Conservation (phyloP, 2,888 invertebrate species). For the Hofmannophila pseudospretella region DNA sequence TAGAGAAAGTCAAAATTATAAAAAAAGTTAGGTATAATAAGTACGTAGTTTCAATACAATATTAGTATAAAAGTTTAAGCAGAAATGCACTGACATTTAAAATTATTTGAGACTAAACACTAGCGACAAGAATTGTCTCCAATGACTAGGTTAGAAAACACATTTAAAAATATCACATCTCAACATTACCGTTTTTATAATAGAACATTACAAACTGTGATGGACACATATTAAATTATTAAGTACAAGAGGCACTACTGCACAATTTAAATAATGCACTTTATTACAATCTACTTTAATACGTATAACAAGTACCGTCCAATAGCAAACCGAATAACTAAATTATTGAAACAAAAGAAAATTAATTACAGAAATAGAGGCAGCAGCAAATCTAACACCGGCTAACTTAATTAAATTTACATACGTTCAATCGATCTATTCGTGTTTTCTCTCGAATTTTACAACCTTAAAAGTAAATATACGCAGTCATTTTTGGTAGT, state of each 20-base stretch:
- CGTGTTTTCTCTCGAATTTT: conserved; percentile 29
- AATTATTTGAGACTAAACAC: conserved; percentile 28
- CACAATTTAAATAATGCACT: conserved; percentile 12
- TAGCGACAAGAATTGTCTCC: conserved; percentile 34
- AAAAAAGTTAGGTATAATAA: conserved; percentile 13
- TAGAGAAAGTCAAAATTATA: not conserved
- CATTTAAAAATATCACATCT: conserved; percentile 41
- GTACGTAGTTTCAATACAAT: conserved; percentile 16
- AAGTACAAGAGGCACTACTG: conserved; percentile 6
- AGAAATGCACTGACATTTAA: conserved; percentile 45
- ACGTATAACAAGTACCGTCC: conserved; percentile 39
- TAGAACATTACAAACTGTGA: conserved; percentile 2
- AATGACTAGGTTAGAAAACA: conserved; percentile 53
- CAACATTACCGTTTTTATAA: conserved; percentile 20
- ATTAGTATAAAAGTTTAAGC: conserved; percentile 37
- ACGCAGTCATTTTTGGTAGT: conserved; percentile 20
- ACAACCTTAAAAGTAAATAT: conserved; percentile 20
- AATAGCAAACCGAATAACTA: conserved; percentile 15
- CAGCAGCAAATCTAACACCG: conserved; percentile 24
- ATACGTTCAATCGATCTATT: conserved; percentile 32
- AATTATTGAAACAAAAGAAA: conserved; percentile 29
- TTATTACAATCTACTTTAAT: conserved; percentile 22
- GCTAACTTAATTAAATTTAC: conserved; percentile 28
- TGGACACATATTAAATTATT: conserved; percentile 16
- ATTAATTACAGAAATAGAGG: conserved; percentile 24